Base-by-base conservation (phyloP, 1,140 invertebrate species). In the Aphidius ervi region DNA sequence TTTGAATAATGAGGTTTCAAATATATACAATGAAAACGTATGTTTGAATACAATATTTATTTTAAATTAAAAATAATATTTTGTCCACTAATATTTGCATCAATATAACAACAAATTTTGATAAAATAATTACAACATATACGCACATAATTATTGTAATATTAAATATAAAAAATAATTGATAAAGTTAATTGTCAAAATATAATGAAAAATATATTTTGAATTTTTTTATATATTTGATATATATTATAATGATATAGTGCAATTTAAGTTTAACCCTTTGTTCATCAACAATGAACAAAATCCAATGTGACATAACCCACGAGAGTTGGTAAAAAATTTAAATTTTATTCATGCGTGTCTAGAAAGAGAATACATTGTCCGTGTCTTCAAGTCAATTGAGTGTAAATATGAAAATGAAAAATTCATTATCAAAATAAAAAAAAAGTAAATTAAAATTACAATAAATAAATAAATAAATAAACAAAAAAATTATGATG, bases 271-370 rank as follows among this genome's bases (percentile, higher is more conserved):
- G 8, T 52, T 52, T 52, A 7, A 31, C 37, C 37, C n/a, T 1
- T 37, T 39, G 8, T 52, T 9, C 6, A 8, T 31, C 7, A 52
- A 5, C n/a, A 52, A 10, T 10, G 10, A 9, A 45, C 43, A 52
- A 52, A 58, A 58, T 58, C 40, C 16, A 58, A 49, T 50, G 7
- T 58, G 40, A 50, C 37, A 20, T 58, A 5, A 37, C 23, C 41
- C 31, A 16, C 10, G 47, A 39, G 46, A 4, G 23, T 16, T 8
- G 20, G 42, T 49, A 49, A 49, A 58, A 58, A 58, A 58, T 58
- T 48, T 50, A 58, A 58, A 58, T 58, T 58, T 58, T 31, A 58
- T 58, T 58, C 56, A 58, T 58, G 56, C 16, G 16, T 41, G 56
- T 39, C 56, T n/a, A n/a, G 9, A 8, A 6, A 20, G 9, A 8